phyloP scores from a whole-genome alignment of 2,888 invertebrate genomes.

The Stegana nigrithorax region DNA sequence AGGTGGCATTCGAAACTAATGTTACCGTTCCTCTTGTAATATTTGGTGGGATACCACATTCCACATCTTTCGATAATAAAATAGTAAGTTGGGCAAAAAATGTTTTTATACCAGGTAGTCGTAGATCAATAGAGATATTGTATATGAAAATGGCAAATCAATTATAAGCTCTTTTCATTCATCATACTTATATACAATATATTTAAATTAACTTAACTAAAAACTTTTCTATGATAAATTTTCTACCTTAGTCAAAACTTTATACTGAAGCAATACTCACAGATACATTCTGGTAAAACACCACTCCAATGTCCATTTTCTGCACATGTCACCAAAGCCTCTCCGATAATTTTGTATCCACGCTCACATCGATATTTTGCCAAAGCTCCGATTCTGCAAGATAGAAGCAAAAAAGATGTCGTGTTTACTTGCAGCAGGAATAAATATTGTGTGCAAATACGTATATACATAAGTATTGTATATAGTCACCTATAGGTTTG shows the following conservation, averaged over 20 bases:
- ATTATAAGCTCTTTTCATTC: no score
- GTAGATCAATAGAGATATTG: no score
- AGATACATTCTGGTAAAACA: constrained; percentile 83
- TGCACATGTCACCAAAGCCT: constrained; percentile 86
- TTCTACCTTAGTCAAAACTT: no score
- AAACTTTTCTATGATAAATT: no score
- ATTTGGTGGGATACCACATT: constrained; percentile 82
- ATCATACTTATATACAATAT: no score
- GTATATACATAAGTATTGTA: not conserved
- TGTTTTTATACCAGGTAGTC: no score
- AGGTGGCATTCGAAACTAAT: constrained; percentile 87
- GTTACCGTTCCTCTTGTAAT: constrained; percentile 82
- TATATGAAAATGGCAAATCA: no score
- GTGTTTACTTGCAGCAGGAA: no score
- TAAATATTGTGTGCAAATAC: not conserved
- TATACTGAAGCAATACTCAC: constrained; percentile 71
- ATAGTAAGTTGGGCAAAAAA: not conserved
- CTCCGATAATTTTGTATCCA: constrained; percentile 88
- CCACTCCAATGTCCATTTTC: constrained; percentile 90
- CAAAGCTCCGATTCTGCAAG: constrained; percentile 77
- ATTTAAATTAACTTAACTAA: not conserved
- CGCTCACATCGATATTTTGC: constrained; percentile 91
- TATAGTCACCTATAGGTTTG: constrained; percentile 77
- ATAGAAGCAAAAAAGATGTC: not conserved
- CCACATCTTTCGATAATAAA: constrained; percentile 75